Evolutionary conservation across 2,113 vertebrate species (phyloP), one percentile per base, ranked within the genome.

Genomic region (Phyllostomus discolor): DNA sequence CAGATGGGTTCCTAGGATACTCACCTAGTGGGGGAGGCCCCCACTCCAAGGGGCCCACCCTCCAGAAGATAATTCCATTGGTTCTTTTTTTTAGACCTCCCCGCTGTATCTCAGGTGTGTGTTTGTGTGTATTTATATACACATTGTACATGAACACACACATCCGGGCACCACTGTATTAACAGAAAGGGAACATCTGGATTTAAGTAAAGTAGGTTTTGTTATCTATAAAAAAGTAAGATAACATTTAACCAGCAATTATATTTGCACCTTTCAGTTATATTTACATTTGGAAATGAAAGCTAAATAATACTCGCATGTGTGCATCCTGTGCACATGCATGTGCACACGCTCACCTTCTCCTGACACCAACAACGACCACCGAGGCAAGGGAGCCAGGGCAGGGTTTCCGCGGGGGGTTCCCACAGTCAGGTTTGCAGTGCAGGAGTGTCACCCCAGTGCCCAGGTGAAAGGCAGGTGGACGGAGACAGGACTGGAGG

Each of bases 291-390:
- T 79, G 75, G 48, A 69, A 96, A 54, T n/a, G 31, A 66, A 67
- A 64, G 48, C n/a, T 93, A 33, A 69, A 52, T 17, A 41, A 41
- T 4, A 5, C n/a, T 2, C 1, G n/a, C 26, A n/a, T 35, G 33
- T 46, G 24, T 7, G 17, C 9, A 15, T 43, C 8, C 4, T 35
- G 31, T 33, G 24, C n/a, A 5, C 12, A 22, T 22, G 22, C 4
- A 0, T n/a, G 7, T 4, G 1, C 9, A 9, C 26, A 5, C 2
- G 6, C 17, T 9, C 7, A 38, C 54, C 20, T 20, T 19, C 33
- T 19, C 6, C 0, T 46, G 73, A 88, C 5, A 6, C 72, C 31
- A 5, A 24, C 70, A 69, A 10, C 41, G 43, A 11, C 31, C n/a
- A 0, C 16, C 31, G 38, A 57, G 33, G 31, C 22, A 9, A 0